phyloP scores from a whole-genome alignment of 2,888 invertebrate genomes.

The Catonia carolina region DNA sequence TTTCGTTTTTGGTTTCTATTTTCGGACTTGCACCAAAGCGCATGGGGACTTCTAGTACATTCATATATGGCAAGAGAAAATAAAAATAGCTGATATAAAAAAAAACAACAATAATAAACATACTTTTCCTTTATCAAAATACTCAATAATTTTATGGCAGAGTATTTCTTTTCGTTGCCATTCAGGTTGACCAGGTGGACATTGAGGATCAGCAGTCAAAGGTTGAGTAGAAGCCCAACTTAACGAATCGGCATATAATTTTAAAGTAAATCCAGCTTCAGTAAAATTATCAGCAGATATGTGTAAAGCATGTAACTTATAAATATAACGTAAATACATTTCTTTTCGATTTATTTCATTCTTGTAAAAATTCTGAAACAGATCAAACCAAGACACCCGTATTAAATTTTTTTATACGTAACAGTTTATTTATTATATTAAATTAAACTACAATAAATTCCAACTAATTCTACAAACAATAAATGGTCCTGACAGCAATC shows the following conservation, averaged over 20 bases:
- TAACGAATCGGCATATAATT: slow-evolving; percentile 86
- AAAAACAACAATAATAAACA: neutral
- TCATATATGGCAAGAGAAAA: no score
- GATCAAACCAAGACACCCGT: no score
- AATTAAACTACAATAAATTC: neutral
- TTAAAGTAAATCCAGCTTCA: slow-evolving; percentile 90
- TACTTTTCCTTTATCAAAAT: slow-evolving; percentile 90
- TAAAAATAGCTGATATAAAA: neutral
- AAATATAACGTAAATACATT: slow-evolving; percentile 93
- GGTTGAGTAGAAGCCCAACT: slow-evolving; percentile 60
- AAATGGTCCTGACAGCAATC: no score
- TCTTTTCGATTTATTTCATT: slow-evolving; percentile 92
- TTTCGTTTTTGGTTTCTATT: no score
- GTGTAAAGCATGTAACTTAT: slow-evolving; percentile 89
- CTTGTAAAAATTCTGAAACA: slow-evolving; percentile 83
- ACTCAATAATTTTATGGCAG: slow-evolving; percentile 81
- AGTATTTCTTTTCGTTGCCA: slow-evolving; percentile 86
- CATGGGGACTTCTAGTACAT: no score
- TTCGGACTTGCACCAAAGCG: no score
- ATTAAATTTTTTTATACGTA: no score
- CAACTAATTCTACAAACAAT: no score
- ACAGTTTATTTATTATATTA: no score
- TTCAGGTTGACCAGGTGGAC: slow-evolving; percentile 67
- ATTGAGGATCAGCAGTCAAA: slow-evolving; percentile 31
- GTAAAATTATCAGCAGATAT: slow-evolving; percentile 86